These are phyloP conservation scores for Perizoma flavofasciatum DNA, from an alignment of 2,888 invertebrate species.

Conservation along the genomic window DNA sequence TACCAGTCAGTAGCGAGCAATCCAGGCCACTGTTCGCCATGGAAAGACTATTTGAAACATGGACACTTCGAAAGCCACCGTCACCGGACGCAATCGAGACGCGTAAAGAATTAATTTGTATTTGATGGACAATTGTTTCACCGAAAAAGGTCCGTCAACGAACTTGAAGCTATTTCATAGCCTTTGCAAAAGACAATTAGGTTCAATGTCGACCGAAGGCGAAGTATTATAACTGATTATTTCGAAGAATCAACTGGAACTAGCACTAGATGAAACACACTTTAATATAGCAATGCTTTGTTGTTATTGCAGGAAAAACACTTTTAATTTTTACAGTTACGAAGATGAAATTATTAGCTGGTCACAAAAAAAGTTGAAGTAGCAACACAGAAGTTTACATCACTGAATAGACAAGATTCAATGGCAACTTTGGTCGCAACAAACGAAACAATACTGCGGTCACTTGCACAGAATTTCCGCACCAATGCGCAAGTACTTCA, in stretches of 20 bases:
- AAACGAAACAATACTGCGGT: slow-evolving; percentile 48
- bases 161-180: slow-evolving; percentile 54
- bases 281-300: background rate
- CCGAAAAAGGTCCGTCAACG: slow-evolving; percentile 65
- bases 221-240: slow-evolving; percentile 32
- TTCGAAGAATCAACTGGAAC: slow-evolving; percentile 11
- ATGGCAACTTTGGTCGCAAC: slow-evolving; percentile 67
- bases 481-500: slow-evolving; percentile 61
- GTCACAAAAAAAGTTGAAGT: slow-evolving; percentile 37
- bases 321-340: slow-evolving; percentile 11
- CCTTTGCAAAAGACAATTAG: slow-evolving; percentile 44
- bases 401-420: slow-evolving; percentile 75
- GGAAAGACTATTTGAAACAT: slow-evolving; percentile 74
- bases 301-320: slow-evolving; percentile 6
- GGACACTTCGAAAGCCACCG: slow-evolving; percentile 75
- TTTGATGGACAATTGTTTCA: slow-evolving; percentile 75
- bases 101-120: slow-evolving; percentile 78
- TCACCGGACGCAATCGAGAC: slow-evolving; percentile 78
- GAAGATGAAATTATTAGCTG: slow-evolving; percentile 5
- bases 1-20: slow-evolving; percentile 68
- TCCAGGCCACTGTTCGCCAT: slow-evolving; percentile 72
- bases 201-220: slow-evolving; percentile 46
- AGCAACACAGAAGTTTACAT: slow-evolving; percentile 63
- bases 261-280: slow-evolving; percentile 8
- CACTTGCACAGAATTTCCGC: slow-evolving; percentile 60